Conservation (phyloP, 2,888 invertebrate species). For the Prosapia bicincta region DNA sequence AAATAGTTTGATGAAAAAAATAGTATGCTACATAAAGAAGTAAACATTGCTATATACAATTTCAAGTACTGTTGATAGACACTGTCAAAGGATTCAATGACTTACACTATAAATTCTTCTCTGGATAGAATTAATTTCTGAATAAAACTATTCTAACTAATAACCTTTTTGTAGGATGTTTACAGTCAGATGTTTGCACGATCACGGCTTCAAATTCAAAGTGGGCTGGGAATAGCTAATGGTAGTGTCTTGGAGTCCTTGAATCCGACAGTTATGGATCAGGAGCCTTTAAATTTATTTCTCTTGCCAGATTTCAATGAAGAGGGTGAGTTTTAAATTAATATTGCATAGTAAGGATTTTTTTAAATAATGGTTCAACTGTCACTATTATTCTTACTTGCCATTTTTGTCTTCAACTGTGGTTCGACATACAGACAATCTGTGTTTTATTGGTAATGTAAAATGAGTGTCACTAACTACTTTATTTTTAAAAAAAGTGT, state of each 20-base stretch:
- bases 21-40: no score
- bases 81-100: no score
- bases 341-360: background rate
- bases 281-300: conserved; percentile 64
- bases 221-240: conserved; percentile 61
- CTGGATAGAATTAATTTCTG: no score
- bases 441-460: background rate
- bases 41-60: no score
- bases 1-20: no score
- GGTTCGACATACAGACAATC: no score
- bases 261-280: conserved; percentile 52
- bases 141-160: no score
- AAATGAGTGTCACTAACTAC: background rate
- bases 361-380: background rate
- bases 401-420: background rate
- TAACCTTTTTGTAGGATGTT: conserved; percentile 44
- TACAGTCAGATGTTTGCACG: conserved; percentile 57
- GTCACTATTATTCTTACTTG: background rate
- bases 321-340: conserved; percentile 43
- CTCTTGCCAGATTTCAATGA: conserved; percentile 60
- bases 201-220: conserved; percentile 62
- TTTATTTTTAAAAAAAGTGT: background rate
- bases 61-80: no score
- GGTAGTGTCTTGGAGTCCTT: conserved; percentile 51
- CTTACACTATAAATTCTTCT: no score